phyloP scores from a whole-genome alignment of 92 coral and sea anemone species.

The Epizoanthus rinbou region DNA sequence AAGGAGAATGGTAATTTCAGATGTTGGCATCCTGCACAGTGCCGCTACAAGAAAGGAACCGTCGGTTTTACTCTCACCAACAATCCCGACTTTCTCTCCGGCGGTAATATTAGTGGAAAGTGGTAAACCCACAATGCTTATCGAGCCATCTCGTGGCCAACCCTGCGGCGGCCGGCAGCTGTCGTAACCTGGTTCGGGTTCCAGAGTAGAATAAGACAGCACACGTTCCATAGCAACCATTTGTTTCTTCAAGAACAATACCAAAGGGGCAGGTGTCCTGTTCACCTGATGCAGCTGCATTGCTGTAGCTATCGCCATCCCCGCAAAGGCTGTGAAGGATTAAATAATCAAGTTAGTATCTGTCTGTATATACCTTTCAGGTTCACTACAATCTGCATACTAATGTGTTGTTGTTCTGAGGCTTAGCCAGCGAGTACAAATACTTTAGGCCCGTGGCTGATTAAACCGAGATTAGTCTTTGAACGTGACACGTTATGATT shows the following conservation, averaged over 20 bases:
- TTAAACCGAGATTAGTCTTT: too few species aligned
- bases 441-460: too few species aligned
- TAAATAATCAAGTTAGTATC: background rate
- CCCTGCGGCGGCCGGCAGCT: background rate
- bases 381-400: too few species aligned
- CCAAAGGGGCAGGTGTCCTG: background rate
- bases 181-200: slow-evolving; percentile 25
- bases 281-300: background rate
- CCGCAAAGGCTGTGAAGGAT: background rate
- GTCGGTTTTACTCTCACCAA: background rate
- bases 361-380: too few species aligned
- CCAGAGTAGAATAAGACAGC: background rate
- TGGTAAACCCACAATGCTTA: background rate
- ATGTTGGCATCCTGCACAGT: background rate
- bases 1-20: background rate
- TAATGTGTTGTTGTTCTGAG: too few species aligned
- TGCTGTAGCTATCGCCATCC: background rate
- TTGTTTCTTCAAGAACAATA: background rate
- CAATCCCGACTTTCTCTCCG: slow-evolving; percentile 14
- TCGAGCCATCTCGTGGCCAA: slow-evolving; percentile 14
- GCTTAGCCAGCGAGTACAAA: too few species aligned
- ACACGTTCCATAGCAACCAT: slow-evolving; percentile 5
- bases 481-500: too few species aligned
- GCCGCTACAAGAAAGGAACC: background rate
- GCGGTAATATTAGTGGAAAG: background rate